Conservation (phyloP, 2,113 vertebrate species). For the Arvicanthis niloticus region DNA sequence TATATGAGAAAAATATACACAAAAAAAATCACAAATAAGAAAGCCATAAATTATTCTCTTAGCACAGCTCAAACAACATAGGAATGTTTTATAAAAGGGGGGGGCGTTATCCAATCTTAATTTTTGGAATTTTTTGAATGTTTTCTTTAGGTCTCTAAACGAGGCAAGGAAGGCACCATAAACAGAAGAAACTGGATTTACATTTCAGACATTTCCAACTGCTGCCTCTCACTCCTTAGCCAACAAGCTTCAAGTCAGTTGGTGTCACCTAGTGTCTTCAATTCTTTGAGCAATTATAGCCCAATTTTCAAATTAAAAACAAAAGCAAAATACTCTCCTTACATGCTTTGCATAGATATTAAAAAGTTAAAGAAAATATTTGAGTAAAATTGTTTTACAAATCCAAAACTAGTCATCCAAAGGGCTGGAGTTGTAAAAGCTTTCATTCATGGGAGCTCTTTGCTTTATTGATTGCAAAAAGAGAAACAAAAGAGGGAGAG, state of each 20-base stretch:
- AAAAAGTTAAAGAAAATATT: conserved; percentile 36
- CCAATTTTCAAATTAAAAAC: conserved; percentile 43
- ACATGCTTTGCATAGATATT: neutral
- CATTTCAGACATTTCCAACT: neutral
- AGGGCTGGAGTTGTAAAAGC: neutral
- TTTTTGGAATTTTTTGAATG: neutral
- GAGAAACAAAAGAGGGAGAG: neutral
- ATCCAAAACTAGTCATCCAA: neutral
- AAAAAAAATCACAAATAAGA: neutral
- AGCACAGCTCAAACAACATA: neutral
- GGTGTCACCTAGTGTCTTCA: neutral
- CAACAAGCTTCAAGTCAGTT: neutral
- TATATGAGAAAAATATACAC: neutral
- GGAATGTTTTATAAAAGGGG: neutral
- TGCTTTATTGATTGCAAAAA: neutral
- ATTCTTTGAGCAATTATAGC: neutral
- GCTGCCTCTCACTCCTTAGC: neutral
- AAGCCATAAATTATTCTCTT: neutral
- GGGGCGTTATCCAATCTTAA: neutral
- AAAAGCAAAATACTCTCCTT: neutral
- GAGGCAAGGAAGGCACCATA: neutral
- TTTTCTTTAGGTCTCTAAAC: neutral
- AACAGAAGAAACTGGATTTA: neutral
- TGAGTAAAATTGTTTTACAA: conserved; percentile 18
- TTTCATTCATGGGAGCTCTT: neutral